Evolutionary conservation across 2,888 invertebrate genomes (phyloP), one percentile per base, ranked within the genome.

Genomic region (Metalampra italica): DNA sequence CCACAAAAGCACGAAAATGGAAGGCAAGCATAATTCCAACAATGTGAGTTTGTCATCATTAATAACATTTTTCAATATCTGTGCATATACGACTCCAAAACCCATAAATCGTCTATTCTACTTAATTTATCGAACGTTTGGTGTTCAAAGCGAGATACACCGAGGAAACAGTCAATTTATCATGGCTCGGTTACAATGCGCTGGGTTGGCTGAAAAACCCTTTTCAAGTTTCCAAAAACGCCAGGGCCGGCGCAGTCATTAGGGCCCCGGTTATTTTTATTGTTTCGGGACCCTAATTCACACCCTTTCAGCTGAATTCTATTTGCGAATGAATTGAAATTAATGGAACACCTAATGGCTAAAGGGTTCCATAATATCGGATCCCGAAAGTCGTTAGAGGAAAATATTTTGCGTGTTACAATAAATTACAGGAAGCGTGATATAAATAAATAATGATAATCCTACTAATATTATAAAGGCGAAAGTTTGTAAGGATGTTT

Each of bases 111-210:
- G 29, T 9, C 11, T 29, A 29, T 11, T 37, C 15, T n/a, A 22
- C n/a, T 40, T 36, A 22, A 38, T 39, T 40, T 40, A 46, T 46
- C 39, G 46, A 14, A 14, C 30, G 15, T 46, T 46, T 15, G 32
- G 46, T 12, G 32, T 9, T 42, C 29, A 34, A 36, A 47, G 34
- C 41, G 46, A 22, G 29, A 38, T 40, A 41, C 29, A 29, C 3
- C 22, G 15, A 38, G 36, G 44, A 46, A 46, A 12, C 43, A 47
- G 41, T 37, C 46, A n/a, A 50, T 50, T 50, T 46, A 50, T 50
- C 50, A 50, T 41, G 40, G 12, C 32, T 4, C n/a, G 39, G 29
- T n/a, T 38, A 43, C 43, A 38, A 34, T 32, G 39, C 41, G 11
- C 39, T 13, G 36, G 32, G 12, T 41, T 11, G 30, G 38, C 9